These are phyloP conservation scores for Heteromormyrus szaboi DNA, from an alignment of 2,797 vertebrate species.

Conservation along the genomic window DNA sequence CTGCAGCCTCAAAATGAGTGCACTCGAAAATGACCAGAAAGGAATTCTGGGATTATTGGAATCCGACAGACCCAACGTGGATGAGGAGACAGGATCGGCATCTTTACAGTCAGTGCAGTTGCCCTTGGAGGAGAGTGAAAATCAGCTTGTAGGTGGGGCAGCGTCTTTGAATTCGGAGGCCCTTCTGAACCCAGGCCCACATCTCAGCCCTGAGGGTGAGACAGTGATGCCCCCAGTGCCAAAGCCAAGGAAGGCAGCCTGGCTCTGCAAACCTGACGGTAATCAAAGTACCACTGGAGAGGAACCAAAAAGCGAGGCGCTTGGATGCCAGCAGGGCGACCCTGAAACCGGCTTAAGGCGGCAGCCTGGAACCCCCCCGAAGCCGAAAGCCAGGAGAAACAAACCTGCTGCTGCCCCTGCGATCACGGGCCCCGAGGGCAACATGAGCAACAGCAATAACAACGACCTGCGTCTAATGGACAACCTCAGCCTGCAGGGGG, in stretches of 20 bases:
- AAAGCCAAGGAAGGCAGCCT: slow-evolving; percentile 20
- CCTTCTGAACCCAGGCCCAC: slow-evolving; percentile 21
- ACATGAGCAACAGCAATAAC: slow-evolving; percentile 38
- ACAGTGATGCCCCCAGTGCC: background rate
- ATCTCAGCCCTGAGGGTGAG: slow-evolving; percentile 42
- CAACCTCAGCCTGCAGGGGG: background rate
- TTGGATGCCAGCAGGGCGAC: background rate
- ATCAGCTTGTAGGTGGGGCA: background rate
- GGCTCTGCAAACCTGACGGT: background rate
- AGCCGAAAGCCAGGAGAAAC: slow-evolving; percentile 23
- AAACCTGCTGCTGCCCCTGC: background rate
- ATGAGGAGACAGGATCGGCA: background rate
- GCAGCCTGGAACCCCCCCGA: background rate
- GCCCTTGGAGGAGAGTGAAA: background rate
- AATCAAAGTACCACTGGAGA: background rate
- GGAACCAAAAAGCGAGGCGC: background rate
- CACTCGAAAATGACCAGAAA: background rate
- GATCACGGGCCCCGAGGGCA: slow-evolving; percentile 21
- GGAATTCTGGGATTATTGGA: background rate
- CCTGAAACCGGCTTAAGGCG: background rate
- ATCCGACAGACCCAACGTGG: background rate
- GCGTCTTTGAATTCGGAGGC: background rate
- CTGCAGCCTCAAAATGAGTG: background rate
- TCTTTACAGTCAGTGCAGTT: background rate
- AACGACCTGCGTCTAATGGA: background rate